phyloP scores from a whole-genome alignment of 1,140 invertebrate species.

The Thalassaphorura encarpata region DNA sequence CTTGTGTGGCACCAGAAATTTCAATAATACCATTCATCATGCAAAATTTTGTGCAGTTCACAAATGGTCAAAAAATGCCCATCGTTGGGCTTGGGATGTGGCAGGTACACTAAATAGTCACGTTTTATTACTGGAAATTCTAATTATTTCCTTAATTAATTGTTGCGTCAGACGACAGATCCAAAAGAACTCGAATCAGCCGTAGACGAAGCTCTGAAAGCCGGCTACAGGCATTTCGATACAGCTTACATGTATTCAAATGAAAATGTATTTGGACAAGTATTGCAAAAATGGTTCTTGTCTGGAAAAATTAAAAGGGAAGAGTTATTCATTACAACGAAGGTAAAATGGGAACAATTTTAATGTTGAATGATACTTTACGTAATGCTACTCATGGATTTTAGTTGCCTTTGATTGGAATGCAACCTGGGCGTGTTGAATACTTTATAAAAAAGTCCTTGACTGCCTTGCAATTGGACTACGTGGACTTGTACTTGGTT shows the following conservation, averaged over 20 bases:
- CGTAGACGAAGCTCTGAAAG: slow-evolving; percentile 34
- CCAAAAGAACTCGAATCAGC: slow-evolving; percentile 33
- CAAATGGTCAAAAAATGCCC: background rate
- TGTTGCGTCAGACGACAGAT: slow-evolving; percentile 5
- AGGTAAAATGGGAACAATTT: too few species aligned
- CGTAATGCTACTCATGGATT: background rate
- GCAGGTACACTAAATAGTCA: background rate
- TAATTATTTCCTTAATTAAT: background rate
- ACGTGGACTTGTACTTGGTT: slow-evolving; percentile 61
- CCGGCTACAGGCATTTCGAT: slow-evolving; percentile 37
- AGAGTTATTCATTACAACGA: slow-evolving; percentile 39
- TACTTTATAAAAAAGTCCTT: slow-evolving; percentile 61
- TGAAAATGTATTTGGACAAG: slow-evolving; percentile 36
- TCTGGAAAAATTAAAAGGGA: slow-evolving; percentile 36
- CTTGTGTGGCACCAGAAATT: too few species aligned
- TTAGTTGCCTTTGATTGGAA: slow-evolving; percentile 35
- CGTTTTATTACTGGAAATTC: background rate
- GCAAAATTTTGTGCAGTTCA: too few species aligned
- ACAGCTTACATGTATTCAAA: slow-evolving; percentile 36
- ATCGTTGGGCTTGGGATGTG: background rate
- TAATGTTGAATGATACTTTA: background rate
- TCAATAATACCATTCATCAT: too few species aligned
- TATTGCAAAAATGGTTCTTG: slow-evolving; percentile 33
- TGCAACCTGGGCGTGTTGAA: slow-evolving; percentile 53
- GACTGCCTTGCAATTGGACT: slow-evolving; percentile 58